These are phyloP conservation scores for Acrossocheilus fasciatus DNA, from an alignment of 2,797 vertebrate genomes.

Conservation along the genomic window DNA sequence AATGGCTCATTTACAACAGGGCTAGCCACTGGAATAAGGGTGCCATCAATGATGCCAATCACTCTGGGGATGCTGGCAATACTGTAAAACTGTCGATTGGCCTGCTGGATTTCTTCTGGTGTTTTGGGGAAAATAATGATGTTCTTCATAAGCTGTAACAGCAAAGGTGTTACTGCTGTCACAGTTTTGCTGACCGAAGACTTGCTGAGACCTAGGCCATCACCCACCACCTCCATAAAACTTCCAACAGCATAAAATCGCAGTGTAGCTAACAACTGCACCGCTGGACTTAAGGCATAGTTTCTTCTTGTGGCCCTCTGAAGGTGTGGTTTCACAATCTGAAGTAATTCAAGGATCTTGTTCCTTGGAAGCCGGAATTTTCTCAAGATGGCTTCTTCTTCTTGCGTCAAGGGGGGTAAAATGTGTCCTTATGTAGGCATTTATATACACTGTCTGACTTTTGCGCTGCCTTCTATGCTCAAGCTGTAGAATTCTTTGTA, in stretches of 20 bases:
- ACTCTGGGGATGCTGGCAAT: background rate
- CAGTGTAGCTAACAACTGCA: too few species aligned
- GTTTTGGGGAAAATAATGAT: background rate
- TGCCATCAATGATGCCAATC: background rate
- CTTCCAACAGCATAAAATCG: too few species aligned
- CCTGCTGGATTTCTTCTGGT: slow-evolving; percentile 1
- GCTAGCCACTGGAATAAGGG: background rate
- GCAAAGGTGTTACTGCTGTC: too few species aligned
- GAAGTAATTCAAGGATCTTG: slow-evolving; percentile 3
- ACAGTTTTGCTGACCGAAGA: too few species aligned
- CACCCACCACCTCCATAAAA: too few species aligned
- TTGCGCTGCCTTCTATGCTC: background rate
- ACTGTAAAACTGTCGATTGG: background rate
- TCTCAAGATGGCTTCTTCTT: background rate
- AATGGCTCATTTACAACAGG: slow-evolving; percentile 8
- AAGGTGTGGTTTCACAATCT: background rate
- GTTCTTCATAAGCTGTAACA: background rate
- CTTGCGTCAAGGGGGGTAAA: too few species aligned
- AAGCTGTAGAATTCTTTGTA: background rate
- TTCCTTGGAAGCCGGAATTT: background rate
- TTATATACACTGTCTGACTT: background rate
- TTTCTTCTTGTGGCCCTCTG: too few species aligned
- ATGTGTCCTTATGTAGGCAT: background rate
- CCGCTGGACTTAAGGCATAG: too few species aligned
- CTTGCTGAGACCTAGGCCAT: too few species aligned